These are phyloP conservation scores for Palythoa heliodiscus DNA, from an alignment of 92 coral and sea anemone genomes.

Conservation along the genomic window DNA sequence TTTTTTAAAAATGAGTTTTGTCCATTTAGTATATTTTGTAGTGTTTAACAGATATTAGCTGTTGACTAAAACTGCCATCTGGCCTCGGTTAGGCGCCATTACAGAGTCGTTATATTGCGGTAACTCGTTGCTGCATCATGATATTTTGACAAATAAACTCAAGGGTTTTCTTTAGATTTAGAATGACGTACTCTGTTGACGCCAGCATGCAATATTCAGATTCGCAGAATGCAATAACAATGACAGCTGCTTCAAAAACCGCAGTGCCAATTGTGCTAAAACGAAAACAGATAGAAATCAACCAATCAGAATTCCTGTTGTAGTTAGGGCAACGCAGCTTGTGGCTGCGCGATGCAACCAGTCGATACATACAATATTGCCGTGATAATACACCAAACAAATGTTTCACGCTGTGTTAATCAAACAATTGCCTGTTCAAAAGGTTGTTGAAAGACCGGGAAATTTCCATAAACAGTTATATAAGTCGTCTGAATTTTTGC, in stretches of 20 bases:
- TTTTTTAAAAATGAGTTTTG: no score
- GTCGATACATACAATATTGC: slow-evolving; percentile 42
- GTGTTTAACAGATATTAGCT: no score
- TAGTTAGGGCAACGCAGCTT: slow-evolving; percentile 40
- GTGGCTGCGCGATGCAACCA: slow-evolving; percentile 45
- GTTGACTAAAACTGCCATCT: no score
- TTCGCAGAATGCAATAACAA: slow-evolving; percentile 1
- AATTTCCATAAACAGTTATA: slow-evolving; percentile 43
- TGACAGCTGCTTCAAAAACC: slow-evolving; percentile 24
- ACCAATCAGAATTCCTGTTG: slow-evolving; percentile 26
- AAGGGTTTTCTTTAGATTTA: neutral
- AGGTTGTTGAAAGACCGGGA: slow-evolving; percentile 14
- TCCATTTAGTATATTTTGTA: no score
- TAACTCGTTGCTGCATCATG: neutral
- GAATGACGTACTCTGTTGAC: neutral
- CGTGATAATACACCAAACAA: slow-evolving; percentile 41
- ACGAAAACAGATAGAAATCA: neutral
- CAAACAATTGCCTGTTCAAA: slow-evolving; percentile 45
- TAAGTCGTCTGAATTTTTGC: slow-evolving; percentile 16
- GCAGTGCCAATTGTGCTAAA: slow-evolving; percentile 1
- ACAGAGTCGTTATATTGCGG: no score
- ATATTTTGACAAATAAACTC: neutral
- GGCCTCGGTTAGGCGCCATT: no score
- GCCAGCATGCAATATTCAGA: slow-evolving; percentile 24
- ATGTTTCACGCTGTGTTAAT: slow-evolving; percentile 47